Evolutionary conservation across 2,888 invertebrate species (phyloP), one percentile per base, ranked within the genome.

Genomic region (Gymnoscelis rufifasciata): DNA sequence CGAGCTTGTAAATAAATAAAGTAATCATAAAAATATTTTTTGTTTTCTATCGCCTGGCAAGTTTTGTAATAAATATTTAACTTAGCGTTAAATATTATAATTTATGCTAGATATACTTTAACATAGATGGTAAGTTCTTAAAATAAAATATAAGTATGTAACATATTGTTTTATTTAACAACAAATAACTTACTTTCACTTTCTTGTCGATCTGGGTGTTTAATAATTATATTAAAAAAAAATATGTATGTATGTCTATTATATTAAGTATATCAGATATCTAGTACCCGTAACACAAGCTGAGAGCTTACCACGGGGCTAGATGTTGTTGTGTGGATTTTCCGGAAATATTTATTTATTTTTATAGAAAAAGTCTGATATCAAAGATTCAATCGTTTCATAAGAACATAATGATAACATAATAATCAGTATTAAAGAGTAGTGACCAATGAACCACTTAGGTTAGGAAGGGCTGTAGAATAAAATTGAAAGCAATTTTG

Each of bases 91-190:
- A 44, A 31, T 19, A 39, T 33, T 47, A 33, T 33, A 42, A 48
- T 31, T 38, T 41, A 49, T 43, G 24, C 23, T 42, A 48, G 30
- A 27, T 19, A 15, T 39, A 47, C 24, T 15, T 12, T 47, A 43
- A 48, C 48, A 48, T 48, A 48, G 39, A 6, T 11, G 12, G 24
- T 47, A 48, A 43, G 43, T 48, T 48, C 39, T 5, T 48, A 43
- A 48, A 43, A 48, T 43, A 48, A 48, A 48, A 27, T 26, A 40
- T 36, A 23, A 42, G 42, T 42, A 47, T 10, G 37, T 24, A 30
- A 13, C 19, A 1, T 7, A 8, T 8, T 11, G n/a, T 38, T 24
- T 43, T 36, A 31, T 41, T 47, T 45, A 23, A 27, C 13, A 3
- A 7, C 8, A 5, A 19, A 19, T 19, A n/a, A n/a, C n/a, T n/a